Evolutionary conservation across 2,797 vertebrate genomes (phyloP), one percentile per base, ranked within the genome.

Genomic region (Psittacula derbiana): DNA sequence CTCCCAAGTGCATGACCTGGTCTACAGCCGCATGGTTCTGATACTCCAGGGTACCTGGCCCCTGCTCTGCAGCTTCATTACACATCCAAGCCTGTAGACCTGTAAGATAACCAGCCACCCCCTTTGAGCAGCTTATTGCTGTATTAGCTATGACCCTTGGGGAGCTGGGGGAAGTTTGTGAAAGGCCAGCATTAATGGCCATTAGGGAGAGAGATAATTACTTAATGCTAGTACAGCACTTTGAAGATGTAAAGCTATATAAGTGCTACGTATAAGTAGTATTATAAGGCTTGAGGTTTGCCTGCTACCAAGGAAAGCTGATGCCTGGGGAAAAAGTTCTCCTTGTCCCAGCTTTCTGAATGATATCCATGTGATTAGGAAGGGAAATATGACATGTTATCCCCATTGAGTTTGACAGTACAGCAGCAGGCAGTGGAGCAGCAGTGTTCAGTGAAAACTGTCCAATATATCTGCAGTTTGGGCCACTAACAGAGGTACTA

Each of bases 201-300:
- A 87, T 96, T 94, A 95, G 96, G 93, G 93, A 95, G 72, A 93
- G 72, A 85, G 94, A 93, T 96, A 96, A 96, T 96, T 96, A 93
- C 94, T 96, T 95, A 96, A 93, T 96, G 88, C 90, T 94, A 91
- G 78, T 87, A 78, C 93, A 95, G 95, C 88, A 74, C 84, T 95
- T 93, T 74, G 88, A 95, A 16, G 40, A 95, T 93, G 92, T 95
- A 96, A 96, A 96, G 90, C 95, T 94, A 78, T 94, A 75, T 85
- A 93, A 90, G 36, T 75, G 80, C 74, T 87, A 80, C 38, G 71
- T 90, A 85, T 80, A 65, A 78, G 83, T 30, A 82, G 80, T 44
- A 92, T 71, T 89, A 90, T 70, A 95, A 91, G 53, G 65, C 75
- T 95, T 21, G 41, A 92, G 78, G 72, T 93, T 95, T 94, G 95